Base-by-base conservation (phyloP, 2,113 vertebrate genomes). In the Apeltes quadracus region DNA sequence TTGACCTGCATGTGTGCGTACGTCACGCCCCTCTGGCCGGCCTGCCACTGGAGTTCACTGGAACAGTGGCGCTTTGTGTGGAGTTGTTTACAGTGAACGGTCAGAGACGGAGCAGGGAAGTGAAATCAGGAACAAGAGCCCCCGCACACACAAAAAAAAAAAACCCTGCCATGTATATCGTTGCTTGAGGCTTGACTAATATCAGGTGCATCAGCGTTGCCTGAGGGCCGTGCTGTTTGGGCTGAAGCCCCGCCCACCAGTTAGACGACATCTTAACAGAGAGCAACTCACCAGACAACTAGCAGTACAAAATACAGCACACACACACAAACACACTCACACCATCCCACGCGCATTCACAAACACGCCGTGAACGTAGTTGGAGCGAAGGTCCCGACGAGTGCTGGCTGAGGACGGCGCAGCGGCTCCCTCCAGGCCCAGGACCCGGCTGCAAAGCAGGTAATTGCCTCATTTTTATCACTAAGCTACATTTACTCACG, bases 201-300 rank as follows among this genome's bases (percentile, higher is more conserved):
- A 96, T 96, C 94, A 97, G 94, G 94, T 95, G 93, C 95, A 98
- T 97, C 95, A 93, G 91, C 95, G 95, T 92, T 95, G 95, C 97
- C 97, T 48, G 88, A 96, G 96, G 97, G 96, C 95, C 93, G 93
- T 93, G 94, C 95, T 96, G 95, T 94, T 96, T 93, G 90, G 92
- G 94, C 93, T 94, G 92, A 96, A 93, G 95, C 95, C 93, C 95
- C 96, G 92, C 97, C 97, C 95, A 94, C 93, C 84, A 84, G 90
- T 91, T 92, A 92, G 89, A 84, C 89, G 92, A 94, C 94, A 94
- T 91, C 94, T 95, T 54, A 88, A 53, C 72, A 95, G 93, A 95
- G 91, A 94, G 92, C 90, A 95, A 93, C 94, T 93, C 82, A 87
- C 92, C 90, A 91, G 90, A 93, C 82, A 81, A 92, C 79, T 71